Evolutionary conservation across 2,113 vertebrate genomes (phyloP).

Genomic region (Rhizomys pruinosus): DNA sequence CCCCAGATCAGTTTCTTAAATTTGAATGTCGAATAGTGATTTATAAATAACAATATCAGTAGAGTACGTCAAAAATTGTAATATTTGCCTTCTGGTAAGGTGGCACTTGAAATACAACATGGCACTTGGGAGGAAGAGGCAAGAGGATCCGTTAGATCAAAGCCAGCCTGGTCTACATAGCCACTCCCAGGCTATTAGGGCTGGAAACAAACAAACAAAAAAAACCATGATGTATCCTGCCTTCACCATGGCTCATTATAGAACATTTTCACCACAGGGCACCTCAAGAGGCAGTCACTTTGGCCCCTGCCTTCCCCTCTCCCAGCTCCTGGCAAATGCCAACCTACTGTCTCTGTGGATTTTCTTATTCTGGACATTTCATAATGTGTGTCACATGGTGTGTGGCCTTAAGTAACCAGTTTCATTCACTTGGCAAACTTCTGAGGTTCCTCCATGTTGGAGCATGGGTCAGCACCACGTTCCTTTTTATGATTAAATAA

Average conservation of each 20-base stretch:
- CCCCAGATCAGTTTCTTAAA: too few species aligned
- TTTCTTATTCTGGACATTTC: not conserved
- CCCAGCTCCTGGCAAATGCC: fast-evolving
- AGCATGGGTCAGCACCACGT: fast-evolving
- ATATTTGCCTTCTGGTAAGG: too few species aligned
- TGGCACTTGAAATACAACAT: fast-evolving
- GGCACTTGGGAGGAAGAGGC: too few species aligned
- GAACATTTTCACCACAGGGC: not conserved
- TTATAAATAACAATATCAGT: not conserved
- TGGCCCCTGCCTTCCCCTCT: fast-evolving
- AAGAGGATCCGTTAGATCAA: too few species aligned
- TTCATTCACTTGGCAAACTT: fast-evolving
- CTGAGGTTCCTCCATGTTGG: fast-evolving
- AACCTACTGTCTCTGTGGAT: not conserved
- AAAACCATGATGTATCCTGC: not conserved
- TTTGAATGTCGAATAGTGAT: not conserved
- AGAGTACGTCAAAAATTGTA: fast-evolving
- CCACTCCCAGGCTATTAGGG: too few species aligned
- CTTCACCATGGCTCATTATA: not conserved
- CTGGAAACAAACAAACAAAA: too few species aligned
- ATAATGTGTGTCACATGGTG: fast-evolving
- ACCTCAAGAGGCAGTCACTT: fast-evolving
- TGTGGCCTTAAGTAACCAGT: not conserved
- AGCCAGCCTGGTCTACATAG: too few species aligned
- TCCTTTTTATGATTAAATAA: not conserved